Evolutionary conservation across 2,888 invertebrate species (phyloP).

Genomic region (Caenorhabditis parvicauda): DNA sequence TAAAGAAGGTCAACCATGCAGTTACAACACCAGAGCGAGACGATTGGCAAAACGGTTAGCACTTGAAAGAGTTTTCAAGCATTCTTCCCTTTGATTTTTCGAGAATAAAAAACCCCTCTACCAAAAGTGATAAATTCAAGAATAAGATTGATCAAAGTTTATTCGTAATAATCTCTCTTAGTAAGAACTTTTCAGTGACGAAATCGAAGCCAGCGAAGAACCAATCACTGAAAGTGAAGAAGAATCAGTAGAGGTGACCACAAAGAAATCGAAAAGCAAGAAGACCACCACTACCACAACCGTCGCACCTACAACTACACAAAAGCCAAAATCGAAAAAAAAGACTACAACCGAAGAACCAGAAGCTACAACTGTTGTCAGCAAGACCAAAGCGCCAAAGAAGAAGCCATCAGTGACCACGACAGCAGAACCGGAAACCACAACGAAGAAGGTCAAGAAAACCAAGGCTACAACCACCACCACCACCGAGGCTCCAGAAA

Average conservation of each 20-base stretch:
- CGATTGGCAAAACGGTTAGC: too few species aligned
- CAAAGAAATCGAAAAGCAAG: not conserved
- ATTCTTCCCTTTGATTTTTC: too few species aligned
- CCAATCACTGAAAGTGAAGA: not conserved
- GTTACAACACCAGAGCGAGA: too few species aligned
- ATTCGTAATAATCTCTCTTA: too few species aligned
- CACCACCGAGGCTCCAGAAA: constrained; percentile 10
- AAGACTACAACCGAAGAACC: constrained; percentile 9
- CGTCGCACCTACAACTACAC: not conserved
- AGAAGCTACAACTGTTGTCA: constrained; percentile 9
- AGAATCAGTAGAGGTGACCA: not conserved
- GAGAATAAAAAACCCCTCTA: too few species aligned
- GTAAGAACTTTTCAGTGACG: too few species aligned
- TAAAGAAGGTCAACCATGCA: too few species aligned
- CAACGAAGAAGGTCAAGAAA: constrained; percentile 4
- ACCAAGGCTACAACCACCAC: constrained; percentile 14
- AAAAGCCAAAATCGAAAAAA: not conserved
- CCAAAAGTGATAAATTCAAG: too few species aligned
- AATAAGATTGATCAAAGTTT: too few species aligned
- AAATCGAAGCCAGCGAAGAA: too few species aligned
- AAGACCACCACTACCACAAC: not conserved
- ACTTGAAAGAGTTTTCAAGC: too few species aligned
- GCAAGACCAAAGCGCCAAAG: constrained; percentile 15
- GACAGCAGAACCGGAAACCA: not conserved
- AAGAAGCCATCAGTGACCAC: constrained; percentile 11